Base-by-base conservation (phyloP, 2,113 vertebrate species). In the Ictidomys tridecemlineatus region DNA sequence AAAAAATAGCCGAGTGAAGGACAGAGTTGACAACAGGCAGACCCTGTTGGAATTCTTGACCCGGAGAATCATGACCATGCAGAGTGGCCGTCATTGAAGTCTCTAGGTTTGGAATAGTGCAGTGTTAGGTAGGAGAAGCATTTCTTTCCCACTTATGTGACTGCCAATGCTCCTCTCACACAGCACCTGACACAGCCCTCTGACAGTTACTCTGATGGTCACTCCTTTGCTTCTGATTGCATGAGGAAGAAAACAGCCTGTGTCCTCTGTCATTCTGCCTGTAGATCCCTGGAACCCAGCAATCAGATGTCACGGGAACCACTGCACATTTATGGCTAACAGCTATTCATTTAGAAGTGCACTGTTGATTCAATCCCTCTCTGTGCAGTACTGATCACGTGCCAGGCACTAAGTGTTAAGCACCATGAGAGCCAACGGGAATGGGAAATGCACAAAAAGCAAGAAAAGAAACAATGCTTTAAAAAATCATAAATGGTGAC, bases 291-390 rank as follows among this genome's bases (percentile, higher is more conserved):
- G 96, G 93, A 84, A 92, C 4, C 39, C 51, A 67, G 93, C 95
- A 93, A 95, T 8, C 20, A 51, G 90, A 37, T 32, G 80, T 42
- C 51, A 20, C 34, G 84, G n/a, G 34, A 96, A 48, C 72, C 95
- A 72, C 0, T 73, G 70, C 37, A 70, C 82, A 80, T 94, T 96
- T 96, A 92, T 87, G 63, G 16, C 79, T 93, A 90, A 93, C 65
- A 22, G 65, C 65, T 87, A 51, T 96, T 90, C 94, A 92, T 92
- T 95, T 97, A 91, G 95, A 97, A 91, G 78, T 42, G 2, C 14
- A 73, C 79, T 86, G 93, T 91, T 89, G 93, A 85, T 58, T 73
- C 72, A 58, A 73, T 83, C 11, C 4, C 42, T 92, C 85, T 94
- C 88, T 92, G 85, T n/a, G 53, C 6, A 17, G 48, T 8, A 17